Evolutionary conservation across 30 jellyfish, hydroid and myxozoan genomes (phyloP).

Genomic region (Cassiopea andromeda): DNA sequence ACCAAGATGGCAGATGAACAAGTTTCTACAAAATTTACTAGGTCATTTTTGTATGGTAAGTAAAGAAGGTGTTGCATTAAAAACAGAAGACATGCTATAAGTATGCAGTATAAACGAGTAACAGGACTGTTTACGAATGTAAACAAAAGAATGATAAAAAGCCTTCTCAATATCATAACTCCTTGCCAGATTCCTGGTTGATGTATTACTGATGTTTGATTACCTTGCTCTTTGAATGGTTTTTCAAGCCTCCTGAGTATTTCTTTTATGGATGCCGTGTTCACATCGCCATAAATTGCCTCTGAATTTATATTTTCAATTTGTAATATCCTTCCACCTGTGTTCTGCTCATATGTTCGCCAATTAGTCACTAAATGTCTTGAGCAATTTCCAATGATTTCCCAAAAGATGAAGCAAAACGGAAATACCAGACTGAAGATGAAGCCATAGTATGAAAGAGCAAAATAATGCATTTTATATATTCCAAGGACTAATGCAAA

Average conservation of each 20-base stretch:
- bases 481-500: constrained; percentile 70
- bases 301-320: neutral
- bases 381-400: neutral
- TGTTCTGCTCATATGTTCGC: neutral
- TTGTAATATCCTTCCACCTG: neutral
- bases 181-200: constrained; percentile 98
- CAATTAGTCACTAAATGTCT: neutral
- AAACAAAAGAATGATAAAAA: constrained; percentile 62
- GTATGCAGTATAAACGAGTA: constrained; percentile 70
- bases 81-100: constrained; percentile 77
- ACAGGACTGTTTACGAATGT: constrained; percentile 89
- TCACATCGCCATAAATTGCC: neutral
- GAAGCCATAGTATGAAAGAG: constrained; percentile 63
- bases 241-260: constrained; percentile 74
- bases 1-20: constrained; percentile 75
- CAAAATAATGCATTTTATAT: constrained; percentile 32
- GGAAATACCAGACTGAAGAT: constrained; percentile 81
- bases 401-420: constrained; percentile 49
- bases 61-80: constrained; percentile 82
- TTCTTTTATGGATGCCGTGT: constrained; percentile 40
- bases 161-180: constrained; percentile 76
- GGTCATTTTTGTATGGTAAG: constrained; percentile 70
- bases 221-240: constrained; percentile 55
- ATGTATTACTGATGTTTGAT: neutral
- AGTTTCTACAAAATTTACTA: constrained; percentile 72